A percentile compares a stretch with the other conserved stretches of the same genome.
Evolutionary conservation across 2,888 invertebrate species (phyloP).

Genomic region (Alloscopus bannaensis): DNA sequence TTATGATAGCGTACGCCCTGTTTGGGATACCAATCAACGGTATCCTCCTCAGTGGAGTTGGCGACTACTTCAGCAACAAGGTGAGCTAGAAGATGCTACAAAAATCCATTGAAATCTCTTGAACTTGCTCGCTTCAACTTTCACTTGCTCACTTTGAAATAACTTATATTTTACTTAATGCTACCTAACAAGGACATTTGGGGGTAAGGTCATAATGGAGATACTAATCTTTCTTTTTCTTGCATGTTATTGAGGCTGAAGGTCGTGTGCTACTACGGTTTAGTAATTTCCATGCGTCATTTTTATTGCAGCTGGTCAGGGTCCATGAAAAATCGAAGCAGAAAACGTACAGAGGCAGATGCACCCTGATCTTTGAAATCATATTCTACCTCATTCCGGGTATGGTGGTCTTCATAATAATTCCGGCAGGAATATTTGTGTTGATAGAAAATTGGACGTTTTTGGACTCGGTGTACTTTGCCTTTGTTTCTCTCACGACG

Average conservation of each 20-base stretch:
- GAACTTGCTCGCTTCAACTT: background rate
- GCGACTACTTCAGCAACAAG: conserved; percentile 89
- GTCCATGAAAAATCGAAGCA: conserved; percentile 87
- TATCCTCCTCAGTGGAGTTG: conserved; percentile 84
- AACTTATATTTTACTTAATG: too few species aligned
- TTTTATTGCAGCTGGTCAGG: conserved; percentile 81
- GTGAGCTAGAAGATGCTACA: conserved; percentile 76
- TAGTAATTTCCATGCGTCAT: too few species aligned
- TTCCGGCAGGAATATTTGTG: conserved; percentile 89
- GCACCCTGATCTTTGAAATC: conserved; percentile 85
- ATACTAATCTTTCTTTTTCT: too few species aligned
- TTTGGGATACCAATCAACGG: conserved; percentile 92
- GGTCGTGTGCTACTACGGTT: too few species aligned
- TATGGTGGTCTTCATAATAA: conserved; percentile 88
- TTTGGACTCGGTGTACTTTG: conserved; percentile 86
- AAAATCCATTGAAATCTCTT: background rate
- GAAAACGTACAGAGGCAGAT: conserved; percentile 75
- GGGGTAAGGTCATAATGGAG: too few species aligned
- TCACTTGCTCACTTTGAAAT: too few species aligned
- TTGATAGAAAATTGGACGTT: conserved; percentile 92
- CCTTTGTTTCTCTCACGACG: conserved; percentile 74
- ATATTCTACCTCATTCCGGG: conserved; percentile 92
- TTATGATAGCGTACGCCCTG: conserved; percentile 91
- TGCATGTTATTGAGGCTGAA: too few species aligned
- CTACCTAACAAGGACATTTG: too few species aligned